Conservation (phyloP, 2,113 vertebrate genomes). For the Phainopepla nitens region DNA sequence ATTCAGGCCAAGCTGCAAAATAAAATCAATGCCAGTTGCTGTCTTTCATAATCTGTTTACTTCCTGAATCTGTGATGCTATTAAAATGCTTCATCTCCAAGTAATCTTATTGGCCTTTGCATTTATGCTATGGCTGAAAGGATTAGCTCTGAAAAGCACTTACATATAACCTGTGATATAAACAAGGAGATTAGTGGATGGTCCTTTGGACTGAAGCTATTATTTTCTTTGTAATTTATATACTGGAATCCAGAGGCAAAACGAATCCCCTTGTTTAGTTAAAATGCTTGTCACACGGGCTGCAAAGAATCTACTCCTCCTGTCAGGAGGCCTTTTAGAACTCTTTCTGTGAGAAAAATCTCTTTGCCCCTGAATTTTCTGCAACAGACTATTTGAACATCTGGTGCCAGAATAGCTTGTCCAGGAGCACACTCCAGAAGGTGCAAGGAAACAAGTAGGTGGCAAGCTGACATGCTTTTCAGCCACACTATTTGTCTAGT, state of each 20-base stretch:
- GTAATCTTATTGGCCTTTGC: slow-evolving; percentile 14
- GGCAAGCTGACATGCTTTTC: not conserved
- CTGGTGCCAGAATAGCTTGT: not conserved
- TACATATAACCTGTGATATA: slow-evolving; percentile 1
- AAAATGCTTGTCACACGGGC: not conserved
- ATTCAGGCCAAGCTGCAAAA: not conserved
- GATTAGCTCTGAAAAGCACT: slow-evolving; percentile 41
- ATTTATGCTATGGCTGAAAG: not conserved
- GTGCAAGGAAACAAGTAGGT: not conserved
- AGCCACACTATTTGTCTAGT: not conserved
- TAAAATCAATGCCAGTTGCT: slow-evolving; percentile 40
- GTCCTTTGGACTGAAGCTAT: not conserved
- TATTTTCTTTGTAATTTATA: not conserved
- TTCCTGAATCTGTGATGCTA: slow-evolving; percentile 42
- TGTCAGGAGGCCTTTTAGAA: not conserved
- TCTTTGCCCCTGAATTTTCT: not conserved
- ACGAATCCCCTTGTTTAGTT: not conserved
- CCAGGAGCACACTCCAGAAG: not conserved
- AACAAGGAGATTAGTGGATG: not conserved
- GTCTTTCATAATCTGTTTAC: slow-evolving; percentile 42
- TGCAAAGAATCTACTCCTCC: not conserved
- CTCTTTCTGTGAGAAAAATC: not conserved
- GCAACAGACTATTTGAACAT: not conserved
- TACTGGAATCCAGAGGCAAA: not conserved
- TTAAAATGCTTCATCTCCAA: slow-evolving; percentile 9